These are phyloP conservation scores for Didymodactylos carnosus DNA, from an alignment of 2,888 invertebrate species.

Conservation along the genomic window DNA sequence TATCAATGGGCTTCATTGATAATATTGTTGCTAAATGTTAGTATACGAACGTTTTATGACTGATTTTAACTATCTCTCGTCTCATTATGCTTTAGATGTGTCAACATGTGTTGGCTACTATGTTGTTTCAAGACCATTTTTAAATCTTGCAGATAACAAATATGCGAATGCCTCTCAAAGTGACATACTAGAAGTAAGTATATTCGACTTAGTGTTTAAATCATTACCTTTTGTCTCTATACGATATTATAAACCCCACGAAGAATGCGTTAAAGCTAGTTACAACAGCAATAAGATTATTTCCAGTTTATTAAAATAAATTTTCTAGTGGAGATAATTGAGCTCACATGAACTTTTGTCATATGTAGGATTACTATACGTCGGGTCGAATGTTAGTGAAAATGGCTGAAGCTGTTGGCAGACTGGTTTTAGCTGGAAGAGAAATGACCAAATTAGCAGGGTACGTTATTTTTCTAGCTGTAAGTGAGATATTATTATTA, in stretches of 20 bases:
- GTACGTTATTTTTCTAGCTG: too few species aligned
- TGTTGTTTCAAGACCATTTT: constrained; percentile 80
- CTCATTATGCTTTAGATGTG: constrained; percentile 61
- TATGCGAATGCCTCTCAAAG: constrained; percentile 20
- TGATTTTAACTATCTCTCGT: background rate
- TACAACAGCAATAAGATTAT: too few species aligned
- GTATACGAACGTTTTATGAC: constrained; percentile 22
- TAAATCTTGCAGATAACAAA: constrained; percentile 39
- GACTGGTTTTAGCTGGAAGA: constrained; percentile 54
- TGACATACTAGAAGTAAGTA: background rate
- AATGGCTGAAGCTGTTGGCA: constrained; percentile 50
- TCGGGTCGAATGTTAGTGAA: constrained; percentile 87
- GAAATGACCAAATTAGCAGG: constrained; percentile 82
- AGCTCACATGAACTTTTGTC: too few species aligned
- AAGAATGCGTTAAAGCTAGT: too few species aligned
- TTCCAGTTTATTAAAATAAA: background rate
- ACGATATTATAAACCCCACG: too few species aligned
- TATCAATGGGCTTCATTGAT: constrained; percentile 77
- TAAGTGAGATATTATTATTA: too few species aligned
- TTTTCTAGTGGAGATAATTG: too few species aligned
- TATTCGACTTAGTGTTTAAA: too few species aligned
- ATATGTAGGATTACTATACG: constrained; percentile 63
- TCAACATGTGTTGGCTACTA: constrained; percentile 89
- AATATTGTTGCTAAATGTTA: constrained; percentile 87
- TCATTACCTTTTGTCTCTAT: too few species aligned